Evolutionary conservation across 53 echinoderm and acorn worm species (phyloP).

Genomic region (Hippasteria phrygiana): DNA sequence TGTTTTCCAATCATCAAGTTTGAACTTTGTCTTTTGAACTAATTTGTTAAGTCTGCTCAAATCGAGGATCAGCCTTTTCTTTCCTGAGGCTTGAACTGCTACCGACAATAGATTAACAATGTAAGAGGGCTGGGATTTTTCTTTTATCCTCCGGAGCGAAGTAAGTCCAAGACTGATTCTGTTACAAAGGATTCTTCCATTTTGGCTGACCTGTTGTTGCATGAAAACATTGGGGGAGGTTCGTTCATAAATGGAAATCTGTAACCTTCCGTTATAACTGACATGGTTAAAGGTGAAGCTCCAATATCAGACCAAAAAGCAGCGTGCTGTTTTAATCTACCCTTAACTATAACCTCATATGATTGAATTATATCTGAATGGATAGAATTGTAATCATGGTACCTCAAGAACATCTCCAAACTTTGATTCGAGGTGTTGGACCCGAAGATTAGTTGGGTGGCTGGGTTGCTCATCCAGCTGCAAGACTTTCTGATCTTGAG

Average conservation of each 20-base stretch:
- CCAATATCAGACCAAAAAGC: neutral
- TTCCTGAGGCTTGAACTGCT: neutral
- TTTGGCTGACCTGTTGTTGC: neutral
- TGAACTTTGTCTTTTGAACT: neutral
- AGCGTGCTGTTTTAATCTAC: neutral
- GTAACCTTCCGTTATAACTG: neutral
- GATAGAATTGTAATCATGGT: neutral
- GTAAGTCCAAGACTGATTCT: neutral
- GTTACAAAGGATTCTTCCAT: neutral
- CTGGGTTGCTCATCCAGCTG: neutral
- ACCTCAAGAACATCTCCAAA: neutral
- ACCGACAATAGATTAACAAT: neutral
- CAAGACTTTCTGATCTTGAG: neutral
- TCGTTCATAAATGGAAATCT: neutral
- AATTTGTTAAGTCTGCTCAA: neutral
- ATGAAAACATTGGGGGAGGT: neutral
- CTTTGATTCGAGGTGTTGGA: neutral
- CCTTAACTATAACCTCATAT: neutral
- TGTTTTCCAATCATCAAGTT: constrained; percentile 1
- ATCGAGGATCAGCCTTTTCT: neutral
- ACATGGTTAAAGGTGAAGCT: neutral
- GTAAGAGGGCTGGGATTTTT: neutral
- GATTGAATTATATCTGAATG: too few species aligned
- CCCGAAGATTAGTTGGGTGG: neutral
- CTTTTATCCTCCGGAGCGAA: neutral